Percentiles rank a stretch among this genome's conserved stretches.
Conservation (phyloP, 2,888 invertebrate species). For the Mamestra brassicae region DNA sequence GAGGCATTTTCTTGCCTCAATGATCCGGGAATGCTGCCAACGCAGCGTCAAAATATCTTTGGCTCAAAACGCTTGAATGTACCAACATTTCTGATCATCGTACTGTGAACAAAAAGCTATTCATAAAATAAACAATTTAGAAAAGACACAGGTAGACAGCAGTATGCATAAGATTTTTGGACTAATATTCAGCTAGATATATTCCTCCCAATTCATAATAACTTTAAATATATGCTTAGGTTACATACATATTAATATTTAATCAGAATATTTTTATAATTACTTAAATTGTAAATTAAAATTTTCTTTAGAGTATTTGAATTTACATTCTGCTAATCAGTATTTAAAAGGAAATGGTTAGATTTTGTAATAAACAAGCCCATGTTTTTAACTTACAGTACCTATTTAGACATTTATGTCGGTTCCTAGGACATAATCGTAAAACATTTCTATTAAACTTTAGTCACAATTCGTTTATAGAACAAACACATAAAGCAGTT, state of each 20-base stretch:
- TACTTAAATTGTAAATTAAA: no score
- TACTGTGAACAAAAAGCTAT: neutral
- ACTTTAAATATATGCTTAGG: no score
- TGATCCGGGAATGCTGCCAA: conserved; percentile 12
- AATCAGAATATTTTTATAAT: no score
- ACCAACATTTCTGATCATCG: neutral
- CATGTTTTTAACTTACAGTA: neutral
- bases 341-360: no score
- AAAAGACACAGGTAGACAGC: neutral
- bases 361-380: no score
- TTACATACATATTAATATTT: no score
- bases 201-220: no score
- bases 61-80: conserved; percentile 1
- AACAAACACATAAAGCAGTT: neutral
- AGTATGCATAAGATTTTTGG: neutral
- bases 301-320: no score
- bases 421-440: neutral
- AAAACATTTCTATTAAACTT: neutral
- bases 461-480: neutral
- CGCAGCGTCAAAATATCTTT: conserved; percentile 22
- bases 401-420: no score
- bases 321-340: no score
- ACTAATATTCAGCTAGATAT: neutral
- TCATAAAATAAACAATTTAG: neutral
- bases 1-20: conserved; percentile 10